phyloP scores from a whole-genome alignment of 2,113 vertebrate genomes.

The Proterorhinus semilunaris region DNA sequence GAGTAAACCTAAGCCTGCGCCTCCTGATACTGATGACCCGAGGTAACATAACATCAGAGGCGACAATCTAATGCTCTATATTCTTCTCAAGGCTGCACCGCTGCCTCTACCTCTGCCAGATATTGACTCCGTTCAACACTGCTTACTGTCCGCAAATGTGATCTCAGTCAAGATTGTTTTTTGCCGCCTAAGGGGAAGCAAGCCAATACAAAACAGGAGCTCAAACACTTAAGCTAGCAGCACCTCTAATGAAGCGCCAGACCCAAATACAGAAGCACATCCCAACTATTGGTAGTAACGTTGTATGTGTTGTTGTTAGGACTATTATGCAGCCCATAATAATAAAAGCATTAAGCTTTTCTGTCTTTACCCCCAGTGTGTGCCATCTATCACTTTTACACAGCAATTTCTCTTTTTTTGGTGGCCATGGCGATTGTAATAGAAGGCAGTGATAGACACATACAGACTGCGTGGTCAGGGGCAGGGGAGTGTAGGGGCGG shows the following conservation, averaged over 20 bases:
- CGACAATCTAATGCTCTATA: constrained; percentile 58
- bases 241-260: background rate
- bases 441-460: too few species aligned
- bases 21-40: constrained; percentile 40
- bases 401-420: too few species aligned
- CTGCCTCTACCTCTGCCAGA: constrained; percentile 59
- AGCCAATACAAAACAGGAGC: constrained; percentile 30
- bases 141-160: constrained; percentile 62
- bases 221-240: constrained; percentile 38
- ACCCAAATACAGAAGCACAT: background rate
- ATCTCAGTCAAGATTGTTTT: constrained; percentile 61
- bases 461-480: too few species aligned
- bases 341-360: too few species aligned
- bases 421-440: too few species aligned
- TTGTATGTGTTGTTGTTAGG: too few species aligned
- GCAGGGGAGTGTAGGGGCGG: too few species aligned
- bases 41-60: constrained; percentile 49
- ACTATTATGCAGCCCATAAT: too few species aligned
- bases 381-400: too few species aligned
- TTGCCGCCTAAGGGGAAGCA: constrained; percentile 46
- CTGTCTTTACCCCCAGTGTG: too few species aligned
- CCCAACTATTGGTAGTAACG: background rate
- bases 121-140: constrained; percentile 67
- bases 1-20: constrained; percentile 30
- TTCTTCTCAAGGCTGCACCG: constrained; percentile 47